These are phyloP conservation scores for Xerus inauris DNA, from an alignment of 2,113 vertebrate genomes.

Conservation along the genomic window DNA sequence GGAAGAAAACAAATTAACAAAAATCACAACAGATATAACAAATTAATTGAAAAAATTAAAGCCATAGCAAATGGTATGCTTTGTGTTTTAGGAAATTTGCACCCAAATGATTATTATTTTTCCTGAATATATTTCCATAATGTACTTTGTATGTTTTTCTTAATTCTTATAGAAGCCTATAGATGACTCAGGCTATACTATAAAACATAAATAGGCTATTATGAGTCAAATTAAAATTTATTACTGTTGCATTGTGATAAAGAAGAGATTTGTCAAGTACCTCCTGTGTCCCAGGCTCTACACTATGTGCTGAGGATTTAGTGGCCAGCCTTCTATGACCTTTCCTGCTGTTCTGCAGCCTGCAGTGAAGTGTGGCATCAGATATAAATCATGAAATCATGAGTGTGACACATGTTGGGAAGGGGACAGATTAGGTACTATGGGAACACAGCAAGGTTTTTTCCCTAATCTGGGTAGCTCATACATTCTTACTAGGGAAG, in stretches of 20 bases:
- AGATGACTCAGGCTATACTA: neutral
- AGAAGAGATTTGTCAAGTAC: neutral
- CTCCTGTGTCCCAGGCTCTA: neutral
- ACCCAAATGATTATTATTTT: neutral
- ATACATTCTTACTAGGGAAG: neutral
- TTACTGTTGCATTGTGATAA: neutral
- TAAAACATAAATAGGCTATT: neutral
- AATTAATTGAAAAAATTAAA: neutral
- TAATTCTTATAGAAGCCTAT: neutral
- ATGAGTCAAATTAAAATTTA: neutral
- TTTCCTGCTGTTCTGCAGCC: neutral
- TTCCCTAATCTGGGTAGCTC: neutral
- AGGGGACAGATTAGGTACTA: neutral
- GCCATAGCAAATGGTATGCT: neutral
- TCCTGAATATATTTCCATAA: neutral
- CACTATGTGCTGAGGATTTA: neutral
- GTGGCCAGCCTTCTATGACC: rapidly evolving
- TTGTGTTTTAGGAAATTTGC: neutral
- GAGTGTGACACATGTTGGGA: neutral
- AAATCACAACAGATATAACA: neutral
- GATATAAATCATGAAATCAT: neutral
- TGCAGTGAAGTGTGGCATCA: neutral
- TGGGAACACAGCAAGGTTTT: neutral
- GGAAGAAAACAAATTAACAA: neutral
- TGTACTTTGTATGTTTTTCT: neutral